Evolutionary conservation across 2,113 vertebrate species (phyloP).

Genomic region (Microtus pennsylvanicus): DNA sequence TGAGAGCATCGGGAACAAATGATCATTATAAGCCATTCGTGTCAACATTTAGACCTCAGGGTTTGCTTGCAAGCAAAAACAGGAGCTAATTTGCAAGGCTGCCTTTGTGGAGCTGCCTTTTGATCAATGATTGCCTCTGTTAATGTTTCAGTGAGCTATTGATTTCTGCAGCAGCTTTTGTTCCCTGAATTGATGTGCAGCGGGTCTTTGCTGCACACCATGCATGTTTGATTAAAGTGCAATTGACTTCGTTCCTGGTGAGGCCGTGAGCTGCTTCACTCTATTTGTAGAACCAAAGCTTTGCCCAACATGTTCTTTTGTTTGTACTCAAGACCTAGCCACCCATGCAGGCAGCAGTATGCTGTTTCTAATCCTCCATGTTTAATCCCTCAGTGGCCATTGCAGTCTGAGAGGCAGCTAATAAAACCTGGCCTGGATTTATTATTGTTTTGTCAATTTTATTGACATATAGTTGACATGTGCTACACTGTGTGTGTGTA

Average conservation of each 20-base stretch:
- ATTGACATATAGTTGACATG: neutral
- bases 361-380: constrained; percentile 90
- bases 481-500: neutral
- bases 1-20: constrained; percentile 73
- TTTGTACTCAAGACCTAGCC: constrained; percentile 91
- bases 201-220: constrained; percentile 85
- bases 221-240: constrained; percentile 98
- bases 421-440: constrained; percentile 88
- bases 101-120: constrained; percentile 91
- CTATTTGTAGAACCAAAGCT: constrained; percentile 90
- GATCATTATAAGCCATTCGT: constrained; percentile 82
- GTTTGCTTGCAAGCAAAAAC: constrained; percentile 87
- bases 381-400: constrained; percentile 90
- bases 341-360: constrained; percentile 90
- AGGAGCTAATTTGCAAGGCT: constrained; percentile 91
- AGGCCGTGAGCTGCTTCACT: constrained; percentile 89
- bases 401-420: constrained; percentile 80
- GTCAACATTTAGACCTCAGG: constrained; percentile 83
- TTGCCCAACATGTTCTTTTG: constrained; percentile 90
- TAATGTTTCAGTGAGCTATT: constrained; percentile 97
- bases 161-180: constrained; percentile 94
- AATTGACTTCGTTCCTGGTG: constrained; percentile 91
- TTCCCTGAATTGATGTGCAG: constrained; percentile 90
- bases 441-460: neutral
- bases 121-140: constrained; percentile 94